Conservation (phyloP, 2,797 vertebrate genomes). For the Hippocampus kuda region DNA sequence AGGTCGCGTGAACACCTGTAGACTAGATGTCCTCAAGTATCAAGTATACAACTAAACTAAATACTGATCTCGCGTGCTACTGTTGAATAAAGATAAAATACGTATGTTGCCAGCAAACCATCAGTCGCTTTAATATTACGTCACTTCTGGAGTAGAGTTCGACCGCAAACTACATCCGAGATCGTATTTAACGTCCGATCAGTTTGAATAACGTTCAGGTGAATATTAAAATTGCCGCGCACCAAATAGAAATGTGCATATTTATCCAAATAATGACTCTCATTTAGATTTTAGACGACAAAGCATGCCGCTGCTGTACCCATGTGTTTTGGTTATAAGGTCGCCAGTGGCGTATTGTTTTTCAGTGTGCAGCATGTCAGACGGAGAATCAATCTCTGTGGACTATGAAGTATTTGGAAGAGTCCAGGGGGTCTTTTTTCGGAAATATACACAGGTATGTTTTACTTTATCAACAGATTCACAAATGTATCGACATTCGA, state of each 20-base stretch:
- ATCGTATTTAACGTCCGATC: not conserved
- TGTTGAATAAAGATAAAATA: not conserved
- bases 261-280: not conserved
- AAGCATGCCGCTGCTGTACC: not conserved
- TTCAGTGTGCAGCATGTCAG: constrained; percentile 64
- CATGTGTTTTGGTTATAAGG: not conserved
- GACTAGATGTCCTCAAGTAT: not conserved
- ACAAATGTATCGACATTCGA: not conserved
- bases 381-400: constrained; percentile 74
- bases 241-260: too few relatives aligned
- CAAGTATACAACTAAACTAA: not conserved
- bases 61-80: not conserved
- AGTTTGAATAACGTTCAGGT: not conserved
- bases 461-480: not conserved
- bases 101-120: not conserved
- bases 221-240: not conserved
- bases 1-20: not conserved
- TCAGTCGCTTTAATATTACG: not conserved
- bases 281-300: not conserved
- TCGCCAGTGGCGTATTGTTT: not conserved
- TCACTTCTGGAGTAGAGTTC: not conserved
- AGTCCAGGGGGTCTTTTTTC: constrained; percentile 94
- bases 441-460: constrained; percentile 89
- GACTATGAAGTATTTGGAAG: constrained; percentile 86
- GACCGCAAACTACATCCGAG: not conserved